Base-by-base conservation (phyloP, 2,888 invertebrate species). In the Halictus ligatus region DNA sequence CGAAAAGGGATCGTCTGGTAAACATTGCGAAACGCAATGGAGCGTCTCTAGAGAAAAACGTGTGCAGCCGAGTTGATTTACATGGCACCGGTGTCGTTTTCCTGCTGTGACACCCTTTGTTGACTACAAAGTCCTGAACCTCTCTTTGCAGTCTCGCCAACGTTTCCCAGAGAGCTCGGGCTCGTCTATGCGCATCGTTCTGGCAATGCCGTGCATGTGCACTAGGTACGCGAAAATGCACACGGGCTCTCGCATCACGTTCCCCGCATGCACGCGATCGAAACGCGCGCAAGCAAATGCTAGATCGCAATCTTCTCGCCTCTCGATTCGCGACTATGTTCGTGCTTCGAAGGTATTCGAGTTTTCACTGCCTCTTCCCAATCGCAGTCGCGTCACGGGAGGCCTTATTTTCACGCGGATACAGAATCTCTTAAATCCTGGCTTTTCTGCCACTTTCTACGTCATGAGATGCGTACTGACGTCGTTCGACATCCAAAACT, bases 291-390 rank as follows among this genome's bases (percentile, higher is more conserved):
- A 43, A 43, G 84, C 64, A 73, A 46, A 81, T 13, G 13, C 40
- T 25, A 75, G 86, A 86, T 86, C 40, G 71, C 0, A 75, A 82
- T 85, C 81, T 73, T 29, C 46, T 35, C 46, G 46, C 73, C 69
- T 50, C 50, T 54, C 54, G 21, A 78, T 54, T 58, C 21, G 69
- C 69, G 54, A 75, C 50, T 15, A 74, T 46, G 69, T 54, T 85
- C 78, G 69, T 76, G 81, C 64, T 79, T 76, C 46, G 50, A 64
- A 54, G 40, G 77, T 69, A 77, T 83, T 83, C 69, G 58, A 77
- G 64, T 83, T 86, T 86, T 83, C 86, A 86, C 86, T 80, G 86
- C 25, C 75, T 82, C 74, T 74, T 76, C 73, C 29, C 60, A 72
- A 86, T 67, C 72, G 43, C 40, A 18, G 29, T 64, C 75, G 86